Conservation (phyloP, 2,888 invertebrate genomes). For the Zonitis immaculata region DNA sequence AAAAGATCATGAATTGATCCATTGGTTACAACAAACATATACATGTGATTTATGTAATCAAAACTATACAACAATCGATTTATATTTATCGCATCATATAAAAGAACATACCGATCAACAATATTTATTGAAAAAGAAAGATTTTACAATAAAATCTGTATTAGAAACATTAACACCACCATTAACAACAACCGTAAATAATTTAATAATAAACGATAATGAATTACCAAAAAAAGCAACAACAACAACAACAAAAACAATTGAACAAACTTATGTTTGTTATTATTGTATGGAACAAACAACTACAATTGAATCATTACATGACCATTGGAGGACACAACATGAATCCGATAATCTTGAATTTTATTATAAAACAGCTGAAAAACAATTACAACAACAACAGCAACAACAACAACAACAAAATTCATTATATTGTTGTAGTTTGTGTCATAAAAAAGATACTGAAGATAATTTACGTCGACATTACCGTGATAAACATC, state of each 20-base stretch:
- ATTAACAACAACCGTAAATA: neutral
- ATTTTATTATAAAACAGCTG: neutral
- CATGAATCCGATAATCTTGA: conserved; percentile 21
- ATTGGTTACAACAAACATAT: conserved; percentile 50
- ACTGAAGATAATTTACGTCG: conserved; percentile 35
- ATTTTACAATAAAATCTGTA: conserved; percentile 9
- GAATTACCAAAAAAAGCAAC: neutral
- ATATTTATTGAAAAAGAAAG: conserved; percentile 6
- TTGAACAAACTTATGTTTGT: conserved; percentile 17
- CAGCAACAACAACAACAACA: neutral
- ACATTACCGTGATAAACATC: conserved; percentile 45
- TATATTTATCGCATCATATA: conserved; percentile 37
- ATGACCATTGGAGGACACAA: conserved; percentile 25
- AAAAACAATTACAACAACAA: neutral
- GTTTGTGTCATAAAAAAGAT: conserved; percentile 37
- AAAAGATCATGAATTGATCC: conserved; percentile 49
- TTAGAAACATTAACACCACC: neutral
- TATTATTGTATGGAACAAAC: conserved; percentile 29
- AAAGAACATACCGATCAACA: conserved; percentile 17
- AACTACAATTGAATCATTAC: conserved; percentile 16
- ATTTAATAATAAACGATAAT: too few relatives aligned
- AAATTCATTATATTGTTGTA: conserved; percentile 27
- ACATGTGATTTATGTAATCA: conserved; percentile 48
- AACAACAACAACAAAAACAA: neutral
- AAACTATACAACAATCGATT: conserved; percentile 31